Evolutionary conservation across 2,113 vertebrate genomes (phyloP).

Genomic region (Apus apus): DNA sequence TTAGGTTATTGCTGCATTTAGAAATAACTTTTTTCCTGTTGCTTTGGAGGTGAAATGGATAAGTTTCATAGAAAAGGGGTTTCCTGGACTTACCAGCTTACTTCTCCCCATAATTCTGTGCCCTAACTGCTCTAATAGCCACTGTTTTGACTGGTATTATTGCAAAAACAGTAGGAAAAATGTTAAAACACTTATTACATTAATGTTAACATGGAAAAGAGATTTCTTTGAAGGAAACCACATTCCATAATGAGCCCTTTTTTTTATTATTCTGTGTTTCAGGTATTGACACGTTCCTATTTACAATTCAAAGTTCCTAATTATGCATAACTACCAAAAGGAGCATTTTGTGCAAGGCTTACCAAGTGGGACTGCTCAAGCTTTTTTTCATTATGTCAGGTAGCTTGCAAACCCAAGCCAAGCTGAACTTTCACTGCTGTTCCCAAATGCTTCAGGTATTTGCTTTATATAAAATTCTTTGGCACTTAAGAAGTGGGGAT

Average conservation of each 20-base stretch:
- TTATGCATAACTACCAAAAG: not conserved
- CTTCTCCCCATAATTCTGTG: not conserved
- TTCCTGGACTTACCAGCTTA: not conserved
- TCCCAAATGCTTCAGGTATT: not conserved
- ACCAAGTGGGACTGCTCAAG: not conserved
- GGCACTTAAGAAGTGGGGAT: not conserved
- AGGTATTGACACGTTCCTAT: not conserved
- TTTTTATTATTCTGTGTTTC: not conserved
- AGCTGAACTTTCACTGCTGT: not conserved
- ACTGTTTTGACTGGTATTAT: not conserved
- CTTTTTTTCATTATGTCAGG: not conserved
- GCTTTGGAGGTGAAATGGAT: not conserved
- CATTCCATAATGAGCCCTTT: not conserved
- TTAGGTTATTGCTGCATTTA: constrained; percentile 46
- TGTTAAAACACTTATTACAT: not conserved
- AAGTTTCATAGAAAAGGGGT: not conserved
- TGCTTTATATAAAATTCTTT: not conserved
- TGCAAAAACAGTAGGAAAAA: not conserved
- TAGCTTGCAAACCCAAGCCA: not conserved
- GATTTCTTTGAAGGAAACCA: not conserved
- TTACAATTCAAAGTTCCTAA: not conserved
- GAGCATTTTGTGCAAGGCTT: not conserved
- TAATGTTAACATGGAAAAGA: not conserved
- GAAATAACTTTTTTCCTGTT: not conserved
- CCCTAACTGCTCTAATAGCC: not conserved